Conservation (phyloP, 2,113 vertebrate species). For the Corythaixoides concolor region DNA sequence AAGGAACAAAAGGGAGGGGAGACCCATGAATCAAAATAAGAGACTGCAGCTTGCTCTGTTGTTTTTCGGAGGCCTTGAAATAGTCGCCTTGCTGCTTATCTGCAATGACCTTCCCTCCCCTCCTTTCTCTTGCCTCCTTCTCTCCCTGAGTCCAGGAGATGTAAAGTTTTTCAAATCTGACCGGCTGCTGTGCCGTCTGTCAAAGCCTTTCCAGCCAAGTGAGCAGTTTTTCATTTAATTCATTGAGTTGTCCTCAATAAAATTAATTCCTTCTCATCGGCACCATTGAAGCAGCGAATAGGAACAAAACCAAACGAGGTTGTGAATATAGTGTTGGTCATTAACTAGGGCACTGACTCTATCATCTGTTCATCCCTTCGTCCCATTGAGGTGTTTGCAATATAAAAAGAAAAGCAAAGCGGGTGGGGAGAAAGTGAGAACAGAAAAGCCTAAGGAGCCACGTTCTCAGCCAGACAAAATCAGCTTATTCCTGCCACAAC, state of each 20-base stretch:
- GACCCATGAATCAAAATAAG: conserved; percentile 71
- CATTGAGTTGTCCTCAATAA: conserved; percentile 67
- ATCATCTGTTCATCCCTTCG: conserved; percentile 65
- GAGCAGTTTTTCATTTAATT: conserved; percentile 80
- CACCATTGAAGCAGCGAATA: conserved; percentile 60
- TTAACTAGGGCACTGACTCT: conserved; percentile 76
- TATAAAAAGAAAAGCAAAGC: neutral
- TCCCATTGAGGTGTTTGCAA: conserved; percentile 1
- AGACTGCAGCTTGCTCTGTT: conserved; percentile 67
- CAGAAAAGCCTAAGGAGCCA: neutral
- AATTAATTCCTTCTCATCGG: conserved; percentile 76
- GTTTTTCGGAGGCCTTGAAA: conserved; percentile 58
- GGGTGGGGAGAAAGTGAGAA: conserved; percentile 25
- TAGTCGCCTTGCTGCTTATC: conserved; percentile 56
- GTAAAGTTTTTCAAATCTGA: conserved; percentile 69
- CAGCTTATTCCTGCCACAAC: neutral
- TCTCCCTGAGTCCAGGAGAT: conserved; percentile 50
- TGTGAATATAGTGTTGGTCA: conserved; percentile 86
- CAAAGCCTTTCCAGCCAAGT: conserved; percentile 76
- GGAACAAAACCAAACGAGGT: conserved; percentile 76
- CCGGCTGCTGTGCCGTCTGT: conserved; percentile 83
- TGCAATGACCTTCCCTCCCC: conserved; percentile 43
- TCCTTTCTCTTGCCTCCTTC: conserved; percentile 31
- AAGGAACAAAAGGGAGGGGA: conserved; percentile 69
- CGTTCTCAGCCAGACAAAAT: neutral